These are phyloP conservation scores for Neodiprion pinetum DNA, from an alignment of 1,140 invertebrate species.

Conservation along the genomic window DNA sequence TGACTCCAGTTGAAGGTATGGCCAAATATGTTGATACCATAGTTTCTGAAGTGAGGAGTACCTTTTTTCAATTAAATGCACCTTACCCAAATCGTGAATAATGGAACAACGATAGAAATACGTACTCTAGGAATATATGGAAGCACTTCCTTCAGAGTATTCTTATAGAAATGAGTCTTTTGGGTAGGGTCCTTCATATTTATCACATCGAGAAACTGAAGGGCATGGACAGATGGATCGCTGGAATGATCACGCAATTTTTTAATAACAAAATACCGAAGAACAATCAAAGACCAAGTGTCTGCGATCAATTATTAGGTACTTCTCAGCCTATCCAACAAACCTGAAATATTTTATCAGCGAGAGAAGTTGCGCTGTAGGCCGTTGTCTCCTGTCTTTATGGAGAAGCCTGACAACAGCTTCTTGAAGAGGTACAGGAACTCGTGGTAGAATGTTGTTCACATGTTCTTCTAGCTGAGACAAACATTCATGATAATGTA, in stretches of 20 bases:
- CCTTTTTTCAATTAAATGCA: not conserved
- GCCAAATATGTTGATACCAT: conserved; percentile 94
- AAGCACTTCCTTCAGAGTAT: conserved; percentile 83
- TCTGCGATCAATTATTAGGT: too few species aligned
- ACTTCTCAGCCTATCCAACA: conserved; percentile 39
- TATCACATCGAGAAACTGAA: conserved; percentile 92
- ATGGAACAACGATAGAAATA: conserved; percentile 22
- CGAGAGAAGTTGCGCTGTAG: conserved; percentile 85
- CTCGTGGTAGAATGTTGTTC: conserved; percentile 74
- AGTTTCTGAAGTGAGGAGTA: conserved; percentile 79
- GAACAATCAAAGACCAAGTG: too few species aligned
- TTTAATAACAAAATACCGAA: not conserved
- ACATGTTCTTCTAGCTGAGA: conserved; percentile 81
- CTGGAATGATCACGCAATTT: conserved; percentile 60
- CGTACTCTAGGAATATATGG: conserved; percentile 90
- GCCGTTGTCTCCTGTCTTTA: conserved; percentile 80
- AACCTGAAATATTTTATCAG: conserved; percentile 90
- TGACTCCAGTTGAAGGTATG: conserved; percentile 85
- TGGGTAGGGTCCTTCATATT: conserved; percentile 90
- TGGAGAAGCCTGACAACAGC: conserved; percentile 83
- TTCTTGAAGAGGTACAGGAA: conserved; percentile 87
- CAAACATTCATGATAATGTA: conserved; percentile 6
- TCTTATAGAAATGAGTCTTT: conserved; percentile 89
- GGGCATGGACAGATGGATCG: conserved; percentile 85
- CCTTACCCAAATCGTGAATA: not conserved